These are phyloP conservation scores for Cavia aperea DNA, from an alignment of 2,113 vertebrate species.

Conservation along the genomic window DNA sequence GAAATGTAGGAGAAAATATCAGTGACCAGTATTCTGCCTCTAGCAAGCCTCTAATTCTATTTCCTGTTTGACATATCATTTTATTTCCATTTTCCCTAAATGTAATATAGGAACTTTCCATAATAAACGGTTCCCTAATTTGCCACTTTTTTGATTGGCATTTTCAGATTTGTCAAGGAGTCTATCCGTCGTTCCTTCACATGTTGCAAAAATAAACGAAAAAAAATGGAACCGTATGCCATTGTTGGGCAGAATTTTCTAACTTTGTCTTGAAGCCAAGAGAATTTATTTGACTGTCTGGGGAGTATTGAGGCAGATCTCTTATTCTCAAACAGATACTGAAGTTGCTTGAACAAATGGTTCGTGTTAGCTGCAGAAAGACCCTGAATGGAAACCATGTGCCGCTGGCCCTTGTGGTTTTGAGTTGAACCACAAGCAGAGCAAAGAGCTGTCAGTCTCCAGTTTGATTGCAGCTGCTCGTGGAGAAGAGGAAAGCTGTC, in stretches of 20 bases:
- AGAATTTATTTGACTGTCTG: conserved; percentile 69
- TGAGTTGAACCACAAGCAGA: conserved; percentile 72
- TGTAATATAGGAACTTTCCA: conserved; percentile 66
- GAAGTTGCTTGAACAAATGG: conserved; percentile 77
- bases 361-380: conserved; percentile 75
- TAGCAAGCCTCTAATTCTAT: conserved; percentile 63
- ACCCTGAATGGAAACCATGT: conserved; percentile 77
- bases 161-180: conserved; percentile 59
- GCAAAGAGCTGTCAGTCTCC: conserved; percentile 74
- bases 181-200: conserved; percentile 68
- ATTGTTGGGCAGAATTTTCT: conserved; percentile 70
- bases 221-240: conserved; percentile 62
- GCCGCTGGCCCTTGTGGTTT: conserved; percentile 77
- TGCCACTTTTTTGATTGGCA: conserved; percentile 72
- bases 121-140: conserved; percentile 71
- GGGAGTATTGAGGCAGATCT: conserved; percentile 72
- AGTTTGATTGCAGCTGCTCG: conserved; percentile 68
- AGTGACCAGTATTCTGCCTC: conserved; percentile 36
- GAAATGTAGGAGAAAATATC: neutral
- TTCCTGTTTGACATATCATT: conserved; percentile 64
- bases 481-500: conserved; percentile 35
- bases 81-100: conserved; percentile 66
- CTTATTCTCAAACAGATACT: conserved; percentile 74
- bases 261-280: conserved; percentile 66
- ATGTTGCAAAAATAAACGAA: conserved; percentile 78